Base-by-base conservation (phyloP, 35 echinoderm and acorn worm species). In the Apostichopus japonicus region DNA sequence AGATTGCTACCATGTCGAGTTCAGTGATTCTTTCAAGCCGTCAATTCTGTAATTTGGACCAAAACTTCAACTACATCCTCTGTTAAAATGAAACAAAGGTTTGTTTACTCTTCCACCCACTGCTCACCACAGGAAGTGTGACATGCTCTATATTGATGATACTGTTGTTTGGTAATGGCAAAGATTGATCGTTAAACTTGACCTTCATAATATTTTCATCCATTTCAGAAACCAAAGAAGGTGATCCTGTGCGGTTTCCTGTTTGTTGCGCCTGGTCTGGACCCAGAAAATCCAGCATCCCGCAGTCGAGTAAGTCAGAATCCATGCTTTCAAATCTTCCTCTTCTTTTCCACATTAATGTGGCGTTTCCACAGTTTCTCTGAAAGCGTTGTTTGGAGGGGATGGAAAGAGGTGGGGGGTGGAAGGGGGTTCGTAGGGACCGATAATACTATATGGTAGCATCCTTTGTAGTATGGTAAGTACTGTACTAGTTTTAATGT, bases 171-270 rank as follows among this genome's bases (percentile, higher is more conserved):
- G 8, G 79, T 10, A 6, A 33, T 82, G n/a, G 7, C 57, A 44
- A 1, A 44, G 33, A 44, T 0, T 3, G 33, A 54, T 33, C 79
- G 15, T 8, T 54, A 51, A 82, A 8, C 10, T 44, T 82, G 44
- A 89, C n/a, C 86, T 89, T 6, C 63, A 82, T 24, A 80, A 70
- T 83, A 79, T 83, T 92, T 62, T 61, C 44, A 63, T 87, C 90
- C 59, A 21, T 24, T 91, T 77, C 87, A 98, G 97, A 98, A 96
- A 94, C 95, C 97, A 27, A 98, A 98, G 97, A 98, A 96, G 70
- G 95, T 95, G 58, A 77, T 98, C 24, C 91, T 96, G 24, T 98
- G 92, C 93, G 97, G 97, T 51, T 98, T 93, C 91, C 89, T 98
- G 78, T 98, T 94, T 88, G 89, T 98, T 55, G 97, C 97, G 13